Base-by-base conservation (phyloP, 2,113 vertebrate species). In the Himantopus leucocephalus region DNA sequence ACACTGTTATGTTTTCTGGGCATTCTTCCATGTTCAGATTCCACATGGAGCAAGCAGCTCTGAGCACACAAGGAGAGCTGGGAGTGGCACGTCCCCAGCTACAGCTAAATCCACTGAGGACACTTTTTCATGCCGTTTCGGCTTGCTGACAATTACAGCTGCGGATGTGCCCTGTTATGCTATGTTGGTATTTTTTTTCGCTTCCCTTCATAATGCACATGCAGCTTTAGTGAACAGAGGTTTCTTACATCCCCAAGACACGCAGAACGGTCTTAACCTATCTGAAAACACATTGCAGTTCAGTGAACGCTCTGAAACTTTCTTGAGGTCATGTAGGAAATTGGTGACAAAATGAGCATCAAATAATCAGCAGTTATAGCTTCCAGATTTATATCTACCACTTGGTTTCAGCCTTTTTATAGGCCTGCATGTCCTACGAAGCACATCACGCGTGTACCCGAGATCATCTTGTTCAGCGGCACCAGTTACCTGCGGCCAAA, bases 381-480 rank as follows among this genome's bases (percentile, higher is more conserved):
- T 92, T 83, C 63, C 37, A 67, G n/a, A 52, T 78, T 88, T 35
- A 4, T 22, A 12, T 3, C 2, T 10, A 7, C 14, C 12, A 6
- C 18, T 35, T 75, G 39, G 50, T 86, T 68, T 72, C 80, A 78
- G 37, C 45, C 37, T 37, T 88, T 88, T 12, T 29, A 14, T 43
- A 23, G 55, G 22, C 13, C 59, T 30, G 39, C 8, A 0, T 62
- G 81, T 64, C 70, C 39, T 43, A 35, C 39, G 41, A n/a, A 76
- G 53, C n/a, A 35, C 66, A 48, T 66, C 58, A 5, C 5, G 2
- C 43, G 3, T 0, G 0, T 37, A 18, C 10, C 58, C 0, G 0
- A n/a, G 58, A 41, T 66, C 41, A 3, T 45, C 21, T 71, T 37
- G 17, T 73, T 30, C n/a, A 19, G 22, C 8, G 1, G 39, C 59